Evolutionary conservation across 1,140 invertebrate genomes (phyloP), one percentile per base, ranked within the genome.

Genomic region (Danaus melanippus): DNA sequence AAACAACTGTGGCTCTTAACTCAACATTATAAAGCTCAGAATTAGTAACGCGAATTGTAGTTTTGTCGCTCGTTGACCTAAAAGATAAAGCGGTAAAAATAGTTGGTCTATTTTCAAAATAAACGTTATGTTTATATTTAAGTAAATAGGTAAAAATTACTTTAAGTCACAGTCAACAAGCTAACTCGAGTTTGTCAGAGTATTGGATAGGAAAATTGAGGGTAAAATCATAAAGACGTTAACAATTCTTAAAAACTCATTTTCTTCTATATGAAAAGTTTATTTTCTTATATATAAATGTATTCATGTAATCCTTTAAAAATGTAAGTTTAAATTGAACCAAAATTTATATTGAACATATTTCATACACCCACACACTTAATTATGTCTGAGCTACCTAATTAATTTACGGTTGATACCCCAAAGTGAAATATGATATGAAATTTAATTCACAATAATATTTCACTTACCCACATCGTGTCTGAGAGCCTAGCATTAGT

Each of bases 61-160:
- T 60, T 59, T 53, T 60, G 47, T 50, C 48, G 47, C 56, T 49
- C 55, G 49, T 60, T 60, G 58, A 60, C 58, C 58, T 47, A 60
- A 60, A 60, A 60, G 48, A 53, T 55, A 50, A 51, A 39, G 53
- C 41, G 44, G 46, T 56, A 57, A 46, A 50, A 60, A 47, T 55
- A 53, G 42, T 48, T 51, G 53, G 53, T 55, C 58, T 60, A 60
- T 60, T 60, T 60, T 54, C 42, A 53, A 50, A 60, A 55, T 60
- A 46, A 50, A 21, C 40, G 42, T 39, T 48, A 43, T 53, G 51
- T 49, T 60, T 47, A 47, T 46, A 46, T n/a, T 17, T 45, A 9
- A 46, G 15, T 12, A 8, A 44, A 44, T 12, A 44, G 0, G 12
- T n/a, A 5, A 12, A 44, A 44, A 44, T 5, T 12, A 44, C 10